Evolutionary conservation across 2,888 invertebrate species (phyloP), one percentile per base, ranked within the genome.

Genomic region (Callyntrura sp.): DNA sequence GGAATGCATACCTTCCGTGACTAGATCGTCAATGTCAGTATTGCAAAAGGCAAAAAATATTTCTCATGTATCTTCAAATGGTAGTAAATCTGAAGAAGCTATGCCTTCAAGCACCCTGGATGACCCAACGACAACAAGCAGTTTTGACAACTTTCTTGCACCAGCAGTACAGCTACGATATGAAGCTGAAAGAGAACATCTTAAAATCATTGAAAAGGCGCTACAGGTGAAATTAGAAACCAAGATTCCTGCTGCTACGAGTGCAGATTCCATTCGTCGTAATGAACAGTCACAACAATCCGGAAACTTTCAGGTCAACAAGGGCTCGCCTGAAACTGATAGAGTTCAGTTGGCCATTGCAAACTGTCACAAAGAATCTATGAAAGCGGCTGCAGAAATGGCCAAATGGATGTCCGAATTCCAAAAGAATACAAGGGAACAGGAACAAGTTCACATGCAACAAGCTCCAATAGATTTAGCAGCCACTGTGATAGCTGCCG

Each of bases 281-380:
- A 25, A 20, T 65, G 65, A 65, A 5, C 65, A 65, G 23, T 23
- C 65, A 20, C 28, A 68, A 68, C 28, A 5, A 25, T 6, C 81
- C 0, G 60, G 85, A 9, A 55, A 62, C n/a, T n/a, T n/a, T 57
- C 17, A 5, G 25, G 45, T 45, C 45, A 62, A 55, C 51, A 65
- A 28, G 28, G 51, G 23, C 20, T 51, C 81, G 8, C 70, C 85
- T n/a, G 70, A 73, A 4, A 45, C 60, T 20, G 51, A 78, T 9
- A 83, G 86, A 28, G 17, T 88, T 9, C 82, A 85, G 17, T 51
- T 89, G n/a, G 86, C 82, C 5, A 78, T 90, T 14, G 83, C 88
- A 20, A 89, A 90, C 60, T 90, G 89, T 57, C 91, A 91, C n/a
- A 81, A 87, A 43, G 90, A 91, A n/a, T 90, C 90, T 8, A 65